Evolutionary conservation across 92 coral and sea anemone species (phyloP), one percentile per base, ranked within the genome.

Genomic region (Plumapathes pennacea): DNA sequence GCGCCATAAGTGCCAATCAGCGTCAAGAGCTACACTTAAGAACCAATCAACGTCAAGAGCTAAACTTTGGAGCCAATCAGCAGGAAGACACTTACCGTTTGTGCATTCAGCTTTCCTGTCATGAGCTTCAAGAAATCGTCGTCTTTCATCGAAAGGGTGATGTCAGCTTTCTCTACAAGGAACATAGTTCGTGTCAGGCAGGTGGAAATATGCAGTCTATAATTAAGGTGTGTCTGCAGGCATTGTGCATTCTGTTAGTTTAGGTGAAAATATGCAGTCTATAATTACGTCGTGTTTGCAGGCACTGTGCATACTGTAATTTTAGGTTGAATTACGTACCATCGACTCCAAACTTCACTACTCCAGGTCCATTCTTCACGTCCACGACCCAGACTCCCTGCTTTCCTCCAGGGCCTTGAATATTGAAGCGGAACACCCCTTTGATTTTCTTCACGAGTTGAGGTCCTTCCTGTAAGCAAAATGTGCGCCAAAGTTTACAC

Each of bases 381-480:
- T 91, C 97, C 40, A 88, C 91, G 17, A 83, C 71, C 97, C 97
- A 91, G 46, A 74, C 73, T 0, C 91, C 91, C 20, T 69, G 78
- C 60, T 83, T 51, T 9, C 89, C 95, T 13, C 50, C 47, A 0
- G 86, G 83, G 5, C 79, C 74, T 41, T 69, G 71, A 34, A 91
- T 69, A 54, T 83, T 72, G 60, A 91, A 79, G 24, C 80, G 79
- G 42, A 71, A 91, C 36, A 91, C 80, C 4, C 91, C 97, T 42
- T 88, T 88, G 53, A 91, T 76, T 64, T 87, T 91, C 64, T 87
- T 88, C 10, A 91, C 96, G 11, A 78, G 64, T 12, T 62, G 60
- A 3, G 89, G 64, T 18, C 97, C 97, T 32, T 91, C 89, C 95
- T 91, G n/a, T n/a, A n/a, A n/a, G n/a, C n/a, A n/a, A n/a, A n/a